Base-by-base conservation (phyloP, 1,140 invertebrate species). In the Micrasema longulum region DNA sequence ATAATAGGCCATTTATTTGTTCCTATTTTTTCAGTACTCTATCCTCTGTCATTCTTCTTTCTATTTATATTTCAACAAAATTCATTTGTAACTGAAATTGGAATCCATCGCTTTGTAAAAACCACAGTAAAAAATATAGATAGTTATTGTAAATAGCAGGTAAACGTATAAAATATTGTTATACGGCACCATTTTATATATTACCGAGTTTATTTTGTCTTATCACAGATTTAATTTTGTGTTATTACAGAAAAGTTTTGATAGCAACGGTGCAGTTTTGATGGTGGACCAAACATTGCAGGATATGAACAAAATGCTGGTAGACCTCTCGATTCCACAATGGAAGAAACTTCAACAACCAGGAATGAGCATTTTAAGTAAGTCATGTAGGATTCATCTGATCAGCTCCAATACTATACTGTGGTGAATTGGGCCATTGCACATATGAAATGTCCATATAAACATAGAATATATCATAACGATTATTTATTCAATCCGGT, bases 281-380 rank as follows among this genome's bases (percentile, higher is more conserved):
- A 2, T 53, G 23, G 50, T 53, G 10, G 22, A 53, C 4, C 50
- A 53, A 31, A 53, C 10, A 4, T 12, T 26, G 50, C 20, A 11
- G 23, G 23, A 53, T 31, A 14, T 53, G 50, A 53, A 53, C 22
- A 53, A 53, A 22, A 53, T 14, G 7, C 50, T 53, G 9, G 7
- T 53, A 2, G 50, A 53, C 5, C 23, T 53, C 20, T 53, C 20
- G 10, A 53, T 22, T 2, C 50, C 50, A 11, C 7, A 5, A 11
- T 53, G 50, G 50, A 53, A 53, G 23, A 53, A 53, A 53, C 50
- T 53, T 22, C 23, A 35, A n/a, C 23, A 53, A 18, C 22, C 18
- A 53, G 23, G 23, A n/a, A 22, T 22, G 23, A 53, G 23, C n/a
- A 22, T 53, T n/a, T 14, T n/a, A 6, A 53, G 50, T 53, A 26